phyloP scores from a whole-genome alignment of 2,113 vertebrate species.

The Heloderma charlesbogerti region DNA sequence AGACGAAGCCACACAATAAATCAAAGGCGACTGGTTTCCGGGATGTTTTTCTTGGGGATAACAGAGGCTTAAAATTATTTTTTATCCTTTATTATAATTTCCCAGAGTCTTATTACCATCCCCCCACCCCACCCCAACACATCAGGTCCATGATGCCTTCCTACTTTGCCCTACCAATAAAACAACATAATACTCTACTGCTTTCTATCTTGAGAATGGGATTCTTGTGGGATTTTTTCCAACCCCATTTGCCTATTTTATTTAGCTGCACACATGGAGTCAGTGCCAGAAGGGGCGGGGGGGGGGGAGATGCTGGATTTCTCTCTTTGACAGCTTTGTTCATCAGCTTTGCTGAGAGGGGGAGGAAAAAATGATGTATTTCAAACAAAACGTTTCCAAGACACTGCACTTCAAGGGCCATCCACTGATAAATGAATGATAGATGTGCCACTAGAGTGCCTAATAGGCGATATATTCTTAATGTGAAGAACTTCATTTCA shows the following conservation, averaged over 20 bases:
- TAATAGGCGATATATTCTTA: conserved; percentile 7
- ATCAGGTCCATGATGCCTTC: not conserved
- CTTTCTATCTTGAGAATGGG: conserved; percentile 18
- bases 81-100: not conserved
- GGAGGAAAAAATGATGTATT: conserved; percentile 26
- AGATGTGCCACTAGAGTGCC: not conserved
- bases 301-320: conserved; percentile 51
- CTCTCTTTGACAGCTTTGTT: conserved; percentile 52
- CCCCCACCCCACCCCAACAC: accelerated
- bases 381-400: conserved; percentile 47
- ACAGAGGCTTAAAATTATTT: not conserved
- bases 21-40: not conserved
- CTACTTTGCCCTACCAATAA: not conserved
- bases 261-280: conserved; percentile 33
- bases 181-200: not conserved
- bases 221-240: conserved; percentile 9
- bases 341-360: conserved; percentile 45
- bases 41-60: not conserved
- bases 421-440: conserved; percentile 46
- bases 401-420: conserved; percentile 53
- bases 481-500: not conserved
- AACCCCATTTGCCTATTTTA: not conserved
- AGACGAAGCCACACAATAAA: conserved; percentile 6
- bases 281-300: conserved; percentile 32
- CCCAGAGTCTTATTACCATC: not conserved